Evolutionary conservation across 2,888 invertebrate genomes (phyloP), one percentile per base, ranked within the genome.

Genomic region (Oligia strigilis): DNA sequence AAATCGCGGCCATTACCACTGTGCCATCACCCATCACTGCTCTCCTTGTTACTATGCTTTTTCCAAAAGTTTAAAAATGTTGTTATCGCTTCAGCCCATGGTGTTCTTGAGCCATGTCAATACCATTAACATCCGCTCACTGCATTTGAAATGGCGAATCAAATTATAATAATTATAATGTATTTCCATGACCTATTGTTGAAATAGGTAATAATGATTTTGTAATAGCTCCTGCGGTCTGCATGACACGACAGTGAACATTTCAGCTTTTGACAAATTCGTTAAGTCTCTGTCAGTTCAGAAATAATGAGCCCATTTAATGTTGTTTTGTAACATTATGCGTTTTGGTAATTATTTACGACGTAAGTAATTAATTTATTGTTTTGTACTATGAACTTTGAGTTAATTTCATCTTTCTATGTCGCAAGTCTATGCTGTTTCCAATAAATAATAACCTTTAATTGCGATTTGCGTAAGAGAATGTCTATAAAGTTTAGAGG

Each of bases 401-500:
- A 19, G 0, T 58, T 14, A 13, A 81, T 71, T 58, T 77, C 49
- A 43, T 70, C 23, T 66, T 76, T 70, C 60, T 55, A 29, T 85
- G 66, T 74, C 52, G 67, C 36, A 78, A 82, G 78, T 58, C 13
- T 74, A 40, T 23, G 40, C 76, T 67, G 46, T 83, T 82, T 76
- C 49, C 72, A 73, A 82, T 78, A 80, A 19, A 75, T 64, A 55
- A 77, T 75, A 78, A 87, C 85, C 86, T 83, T 88, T 89, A 77
- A 69, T 77, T 52, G 66, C 14, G 70, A 82, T 71, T 82, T 83
- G 82, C 80, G 78, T 77, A 85, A 87, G 81, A 80, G 65, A 88
- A 85, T 90, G 85, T 82, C 84, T 80, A 82, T 86, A 82, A 85
- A 81, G 78, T 86, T 89, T 79, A 64, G 83, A 78, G 70, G 77